Conservation (phyloP, 2,888 invertebrate species). For the Apodemia zela region DNA sequence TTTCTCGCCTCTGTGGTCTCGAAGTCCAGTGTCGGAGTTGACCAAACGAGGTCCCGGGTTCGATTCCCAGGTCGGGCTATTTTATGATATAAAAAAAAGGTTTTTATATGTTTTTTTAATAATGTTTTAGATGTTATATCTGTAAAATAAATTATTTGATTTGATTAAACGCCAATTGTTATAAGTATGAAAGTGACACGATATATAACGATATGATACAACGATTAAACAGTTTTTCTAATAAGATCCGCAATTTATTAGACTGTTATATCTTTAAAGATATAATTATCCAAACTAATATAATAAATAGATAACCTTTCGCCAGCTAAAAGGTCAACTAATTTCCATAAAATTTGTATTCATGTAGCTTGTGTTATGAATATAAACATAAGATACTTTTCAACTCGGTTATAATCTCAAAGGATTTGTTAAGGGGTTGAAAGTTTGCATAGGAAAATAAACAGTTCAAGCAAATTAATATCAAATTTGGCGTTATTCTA, state of each 20-base stretch:
- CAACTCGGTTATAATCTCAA: not conserved
- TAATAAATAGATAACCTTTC: not conserved
- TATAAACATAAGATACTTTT: not conserved
- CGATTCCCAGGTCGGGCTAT: no score
- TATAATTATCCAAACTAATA: not conserved
- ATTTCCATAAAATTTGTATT: slow-evolving; percentile 11
- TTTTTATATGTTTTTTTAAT: no score
- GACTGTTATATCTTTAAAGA: not conserved
- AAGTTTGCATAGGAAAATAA: not conserved
- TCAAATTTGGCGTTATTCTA: not conserved
- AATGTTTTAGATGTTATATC: no score
- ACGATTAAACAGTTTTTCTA: no score
- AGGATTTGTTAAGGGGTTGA: not conserved
- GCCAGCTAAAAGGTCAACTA: not conserved
- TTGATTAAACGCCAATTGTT: no score
- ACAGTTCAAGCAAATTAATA: not conserved
- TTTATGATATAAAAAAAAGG: no score
- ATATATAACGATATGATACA: no score
- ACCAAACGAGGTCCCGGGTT: no score
- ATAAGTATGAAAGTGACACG: no score
- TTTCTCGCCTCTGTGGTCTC: no score
- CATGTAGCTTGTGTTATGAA: slow-evolving; percentile 3
- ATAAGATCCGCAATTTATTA: not conserved
- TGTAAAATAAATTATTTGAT: no score
- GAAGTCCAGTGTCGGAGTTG: no score